Evolutionary conservation across 2,888 invertebrate genomes (phyloP).

Genomic region (Hydrotaea diabolus): DNA sequence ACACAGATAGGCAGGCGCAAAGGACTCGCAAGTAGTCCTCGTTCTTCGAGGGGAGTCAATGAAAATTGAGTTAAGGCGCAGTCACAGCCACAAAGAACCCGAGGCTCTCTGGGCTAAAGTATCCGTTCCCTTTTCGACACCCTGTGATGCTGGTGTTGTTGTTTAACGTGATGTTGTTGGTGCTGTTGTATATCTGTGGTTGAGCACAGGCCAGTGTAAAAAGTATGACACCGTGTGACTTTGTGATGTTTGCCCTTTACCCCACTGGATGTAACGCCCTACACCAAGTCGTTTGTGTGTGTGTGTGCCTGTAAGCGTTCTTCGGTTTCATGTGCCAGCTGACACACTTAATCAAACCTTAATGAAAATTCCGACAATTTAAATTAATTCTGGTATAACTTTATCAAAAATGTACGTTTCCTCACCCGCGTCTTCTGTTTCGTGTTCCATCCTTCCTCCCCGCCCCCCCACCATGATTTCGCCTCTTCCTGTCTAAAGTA

Average conservation of each 20-base stretch:
- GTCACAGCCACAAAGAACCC: slow-evolving; percentile 32
- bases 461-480: background rate
- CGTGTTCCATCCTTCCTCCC: background rate
- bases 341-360: slow-evolving; percentile 57
- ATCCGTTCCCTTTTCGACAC: background rate
- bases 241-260: slow-evolving; percentile 26
- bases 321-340: slow-evolving; percentile 18
- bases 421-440: too few relatives aligned
- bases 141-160: background rate
- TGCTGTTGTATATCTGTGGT: background rate
- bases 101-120: background rate
- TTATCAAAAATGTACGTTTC: slow-evolving; percentile 31
- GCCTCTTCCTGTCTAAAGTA: background rate
- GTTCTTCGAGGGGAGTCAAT: background rate
- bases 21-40: background rate
- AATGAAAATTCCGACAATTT: slow-evolving; percentile 59
- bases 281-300: background rate
- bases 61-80: slow-evolving; percentile 35
- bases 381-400: slow-evolving; percentile 49
- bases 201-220: background rate
- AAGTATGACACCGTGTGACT: slow-evolving; percentile 9
- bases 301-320: background rate
- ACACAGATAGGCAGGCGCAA: background rate
- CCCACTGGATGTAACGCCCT: slow-evolving; percentile 27
- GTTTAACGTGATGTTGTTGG: background rate